A percentile compares a stretch with the other conserved stretches of the same genome.
These are phyloP conservation scores for Drosophila subsilvestris DNA, from an alignment of 2,888 invertebrate genomes.

Conservation along the genomic window DNA sequence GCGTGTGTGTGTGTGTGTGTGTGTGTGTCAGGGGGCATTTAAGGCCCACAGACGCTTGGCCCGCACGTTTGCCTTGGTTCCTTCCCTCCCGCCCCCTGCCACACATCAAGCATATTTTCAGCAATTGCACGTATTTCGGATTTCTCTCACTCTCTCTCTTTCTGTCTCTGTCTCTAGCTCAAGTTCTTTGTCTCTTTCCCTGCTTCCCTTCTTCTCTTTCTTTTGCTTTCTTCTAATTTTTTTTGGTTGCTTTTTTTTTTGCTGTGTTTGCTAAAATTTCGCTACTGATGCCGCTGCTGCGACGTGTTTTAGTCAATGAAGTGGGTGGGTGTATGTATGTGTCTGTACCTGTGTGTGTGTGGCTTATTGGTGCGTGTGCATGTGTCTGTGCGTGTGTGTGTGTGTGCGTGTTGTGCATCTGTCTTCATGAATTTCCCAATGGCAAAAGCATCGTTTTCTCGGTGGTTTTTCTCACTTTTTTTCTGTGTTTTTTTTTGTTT, in stretches of 20 bases:
- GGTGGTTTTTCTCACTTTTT: constrained; percentile 34
- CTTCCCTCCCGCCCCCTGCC: constrained; percentile 2
- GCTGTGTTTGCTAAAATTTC: constrained; percentile 49
- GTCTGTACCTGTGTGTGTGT: constrained; percentile 15
- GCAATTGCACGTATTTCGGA: constrained; percentile 72
- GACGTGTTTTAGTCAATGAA: constrained; percentile 52
- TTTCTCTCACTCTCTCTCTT: constrained; percentile 31
- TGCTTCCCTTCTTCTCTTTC: constrained; percentile 13
- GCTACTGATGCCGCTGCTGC: not conserved
- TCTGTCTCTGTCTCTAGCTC: constrained; percentile 11
- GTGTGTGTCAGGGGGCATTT: constrained; percentile 50
- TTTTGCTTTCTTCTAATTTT: constrained; percentile 34
- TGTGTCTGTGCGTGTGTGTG: constrained; percentile 18
- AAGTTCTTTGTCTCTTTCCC: constrained; percentile 23
- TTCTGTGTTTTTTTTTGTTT: constrained; percentile 10
- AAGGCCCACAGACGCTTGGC: constrained; percentile 55
- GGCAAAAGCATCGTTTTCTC: constrained; percentile 37
- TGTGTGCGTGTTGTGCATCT: constrained; percentile 46
- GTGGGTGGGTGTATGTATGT: constrained; percentile 19
- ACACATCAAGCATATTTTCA: constrained; percentile 59
- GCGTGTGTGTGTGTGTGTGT: constrained; percentile 2
- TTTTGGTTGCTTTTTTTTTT: constrained; percentile 23
- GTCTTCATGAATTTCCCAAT: constrained; percentile 61
- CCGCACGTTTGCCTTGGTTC: constrained; percentile 53
- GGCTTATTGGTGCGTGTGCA: constrained; percentile 57